phyloP scores from a whole-genome alignment of 2,113 vertebrate species.

The Ovis aries region ARS-UI_Ramb_v3.0 NC_056056.1:210282501-210283000 shows the following conservation, averaged over 20 bases:
- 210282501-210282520: not conserved
- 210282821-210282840: slow-evolving; percentile 49
- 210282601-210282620: not conserved
- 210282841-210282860: slow-evolving; percentile 49
- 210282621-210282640: not conserved
- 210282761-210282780: not conserved
- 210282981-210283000: not conserved
- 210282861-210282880: slow-evolving; percentile 62
- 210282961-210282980: not conserved
- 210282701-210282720: not conserved
- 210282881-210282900: slow-evolving; percentile 49
- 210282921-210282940: slow-evolving; percentile 16
- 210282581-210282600: not conserved
- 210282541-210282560: not conserved
- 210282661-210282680: not conserved
- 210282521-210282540: not conserved
- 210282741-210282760: not conserved
- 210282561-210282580: not conserved
- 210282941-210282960: slow-evolving; percentile 17
- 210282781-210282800: slow-evolving; percentile 41
- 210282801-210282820: slow-evolving; percentile 30
- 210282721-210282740: not conserved
- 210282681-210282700: not conserved
- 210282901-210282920: slow-evolving; percentile 64
- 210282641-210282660: not conserved